Conservation (phyloP, 2,888 invertebrate species). For the Protonemura montana region DNA sequence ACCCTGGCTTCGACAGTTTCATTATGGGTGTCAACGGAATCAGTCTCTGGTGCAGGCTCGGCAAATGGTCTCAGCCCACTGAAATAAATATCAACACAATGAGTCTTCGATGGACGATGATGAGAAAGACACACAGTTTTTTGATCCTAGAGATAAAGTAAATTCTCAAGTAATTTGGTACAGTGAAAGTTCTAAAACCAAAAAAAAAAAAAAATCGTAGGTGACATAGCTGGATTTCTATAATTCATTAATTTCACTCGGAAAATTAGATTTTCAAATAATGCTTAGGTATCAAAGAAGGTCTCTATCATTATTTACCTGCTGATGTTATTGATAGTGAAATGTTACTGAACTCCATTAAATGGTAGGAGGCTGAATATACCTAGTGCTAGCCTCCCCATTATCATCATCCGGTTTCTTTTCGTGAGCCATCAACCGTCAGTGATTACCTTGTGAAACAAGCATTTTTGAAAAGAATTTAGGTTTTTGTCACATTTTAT, state of each 20-base stretch:
- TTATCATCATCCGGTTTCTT: not conserved
- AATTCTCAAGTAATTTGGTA: not conserved
- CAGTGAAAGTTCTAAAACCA: not conserved
- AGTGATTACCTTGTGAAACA: not conserved
- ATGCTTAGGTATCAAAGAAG: not conserved
- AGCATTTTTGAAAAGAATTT: too few relatives aligned
- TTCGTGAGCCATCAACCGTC: not conserved
- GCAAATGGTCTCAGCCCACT: constrained; percentile 49
- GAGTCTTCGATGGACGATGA: not conserved
- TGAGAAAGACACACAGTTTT: not conserved
- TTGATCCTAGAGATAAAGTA: not conserved
- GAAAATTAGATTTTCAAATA: not conserved
- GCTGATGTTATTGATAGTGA: not conserved
- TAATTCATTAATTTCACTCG: not conserved
- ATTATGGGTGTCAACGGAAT: constrained; percentile 42
- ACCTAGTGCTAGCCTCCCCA: not conserved
- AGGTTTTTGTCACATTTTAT: too few relatives aligned
- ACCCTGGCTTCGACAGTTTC: constrained; percentile 43
- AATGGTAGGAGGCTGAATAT: not conserved
- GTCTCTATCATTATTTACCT: not conserved
- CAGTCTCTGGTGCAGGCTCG: constrained; percentile 37
- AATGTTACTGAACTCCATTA: not conserved
- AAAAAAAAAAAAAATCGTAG: not conserved
- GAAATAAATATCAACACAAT: constrained; percentile 32
- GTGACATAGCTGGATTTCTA: not conserved